phyloP scores from a whole-genome alignment of 2,797 vertebrate genomes.

The Nothura maculosa region DNA sequence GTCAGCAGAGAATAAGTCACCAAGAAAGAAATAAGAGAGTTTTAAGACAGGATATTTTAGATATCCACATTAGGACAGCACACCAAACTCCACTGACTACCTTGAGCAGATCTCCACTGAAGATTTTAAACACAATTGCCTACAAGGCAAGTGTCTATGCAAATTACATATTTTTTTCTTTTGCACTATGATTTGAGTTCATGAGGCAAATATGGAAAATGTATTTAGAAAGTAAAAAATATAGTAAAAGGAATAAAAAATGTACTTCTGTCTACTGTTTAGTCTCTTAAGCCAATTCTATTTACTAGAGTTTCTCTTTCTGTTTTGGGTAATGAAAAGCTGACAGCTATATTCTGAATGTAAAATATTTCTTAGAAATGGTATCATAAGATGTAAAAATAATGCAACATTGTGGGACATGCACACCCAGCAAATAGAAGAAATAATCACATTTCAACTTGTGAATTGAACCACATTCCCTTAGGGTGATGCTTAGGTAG shows the following conservation, averaged over 20 bases:
- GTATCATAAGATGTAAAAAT: not conserved
- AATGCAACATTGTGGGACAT: accelerated
- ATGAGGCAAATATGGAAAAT: not conserved
- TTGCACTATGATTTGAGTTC: not conserved
- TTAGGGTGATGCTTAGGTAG: not conserved
- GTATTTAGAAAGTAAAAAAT: not conserved
- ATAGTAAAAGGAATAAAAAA: not conserved
- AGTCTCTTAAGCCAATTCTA: not conserved
- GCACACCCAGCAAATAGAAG: not conserved
- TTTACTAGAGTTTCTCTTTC: not conserved
- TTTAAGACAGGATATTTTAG: not conserved
- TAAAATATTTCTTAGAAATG: not conserved
- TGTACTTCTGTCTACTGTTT: not conserved
- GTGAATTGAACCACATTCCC: not conserved
- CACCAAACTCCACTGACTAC: not conserved
- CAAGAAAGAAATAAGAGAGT: not conserved
- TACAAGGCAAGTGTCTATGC: not conserved
- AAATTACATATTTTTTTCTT: not conserved
- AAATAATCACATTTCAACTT: not conserved
- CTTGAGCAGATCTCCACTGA: not conserved
- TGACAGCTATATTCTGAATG: not conserved
- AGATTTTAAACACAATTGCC: not conserved
- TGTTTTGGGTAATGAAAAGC: not conserved
- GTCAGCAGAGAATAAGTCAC: not conserved
- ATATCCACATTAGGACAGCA: not conserved